These are phyloP conservation scores for Engraulis encrasicolus DNA, from an alignment of 2,113 vertebrate species.

Conservation along the genomic window DNA sequence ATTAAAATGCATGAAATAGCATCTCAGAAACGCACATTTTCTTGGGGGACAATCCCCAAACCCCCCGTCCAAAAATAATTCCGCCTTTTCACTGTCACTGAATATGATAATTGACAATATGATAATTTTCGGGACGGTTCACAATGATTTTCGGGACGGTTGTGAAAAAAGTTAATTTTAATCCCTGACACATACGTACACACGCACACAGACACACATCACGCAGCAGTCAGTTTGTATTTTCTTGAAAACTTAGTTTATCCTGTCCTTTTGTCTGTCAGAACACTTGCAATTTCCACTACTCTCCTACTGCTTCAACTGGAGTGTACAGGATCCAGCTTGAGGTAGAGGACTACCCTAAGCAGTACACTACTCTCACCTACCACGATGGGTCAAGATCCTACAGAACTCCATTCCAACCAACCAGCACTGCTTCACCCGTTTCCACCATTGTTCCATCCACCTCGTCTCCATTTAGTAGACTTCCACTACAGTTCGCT, in stretches of 20 bases:
- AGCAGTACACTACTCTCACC: constrained; percentile 36
- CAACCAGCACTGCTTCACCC: not conserved
- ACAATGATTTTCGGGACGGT: too few relatives aligned
- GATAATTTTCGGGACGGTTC: too few relatives aligned
- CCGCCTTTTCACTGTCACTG: too few relatives aligned
- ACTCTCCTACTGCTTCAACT: accelerated
- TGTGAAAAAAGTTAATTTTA: too few relatives aligned
- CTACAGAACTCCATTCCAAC: constrained; percentile 26
- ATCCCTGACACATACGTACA: too few relatives aligned
- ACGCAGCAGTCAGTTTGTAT: not conserved
- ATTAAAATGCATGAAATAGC: too few relatives aligned
- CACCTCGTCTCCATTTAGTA: constrained; percentile 57
- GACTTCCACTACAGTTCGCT: constrained; percentile 68
- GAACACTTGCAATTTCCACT: constrained; percentile 54
- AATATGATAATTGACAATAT: too few relatives aligned
- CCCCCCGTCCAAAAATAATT: too few relatives aligned
- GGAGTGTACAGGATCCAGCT: constrained; percentile 37
- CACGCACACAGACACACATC: not conserved
- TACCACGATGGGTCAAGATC: constrained; percentile 52
- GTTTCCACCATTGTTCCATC: not conserved
- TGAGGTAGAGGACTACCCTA: constrained; percentile 63
- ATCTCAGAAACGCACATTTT: too few relatives aligned
- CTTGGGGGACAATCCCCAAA: too few relatives aligned
- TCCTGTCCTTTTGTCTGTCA: constrained; percentile 28
- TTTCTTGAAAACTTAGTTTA: not conserved